These are phyloP conservation scores for Chionis minor DNA, from an alignment of 2,113 vertebrate genomes.

Conservation along the genomic window DNA sequence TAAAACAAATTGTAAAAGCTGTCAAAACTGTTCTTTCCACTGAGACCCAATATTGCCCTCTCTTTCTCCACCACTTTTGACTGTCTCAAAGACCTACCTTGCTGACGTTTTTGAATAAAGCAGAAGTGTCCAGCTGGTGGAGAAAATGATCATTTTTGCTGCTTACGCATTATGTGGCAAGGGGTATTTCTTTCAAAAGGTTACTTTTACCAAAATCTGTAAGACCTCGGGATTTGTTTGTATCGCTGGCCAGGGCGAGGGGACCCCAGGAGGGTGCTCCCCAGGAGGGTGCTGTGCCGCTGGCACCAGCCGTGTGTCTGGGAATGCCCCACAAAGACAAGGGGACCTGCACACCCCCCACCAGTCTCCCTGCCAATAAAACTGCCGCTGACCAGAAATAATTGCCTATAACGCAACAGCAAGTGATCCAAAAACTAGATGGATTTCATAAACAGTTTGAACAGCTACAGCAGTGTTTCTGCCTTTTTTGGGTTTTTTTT, in stretches of 20 bases:
- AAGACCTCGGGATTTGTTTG: background rate
- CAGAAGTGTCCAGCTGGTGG: background rate
- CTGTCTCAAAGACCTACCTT: background rate
- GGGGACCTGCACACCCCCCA: background rate
- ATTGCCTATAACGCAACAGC: background rate
- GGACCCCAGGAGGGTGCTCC: background rate
- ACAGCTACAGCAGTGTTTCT: background rate
- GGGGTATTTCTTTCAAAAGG: background rate
- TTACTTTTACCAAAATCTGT: background rate
- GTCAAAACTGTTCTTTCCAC: background rate
- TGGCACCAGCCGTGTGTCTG: background rate
- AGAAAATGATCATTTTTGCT: background rate
- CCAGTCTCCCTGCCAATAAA: background rate
- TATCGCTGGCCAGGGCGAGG: background rate
- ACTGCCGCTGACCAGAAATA: background rate
- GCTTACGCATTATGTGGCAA: background rate
- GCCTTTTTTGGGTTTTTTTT: background rate
- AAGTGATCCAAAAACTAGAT: background rate
- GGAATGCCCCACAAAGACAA: accelerated
- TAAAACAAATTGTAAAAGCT: background rate
- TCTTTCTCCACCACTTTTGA: background rate
- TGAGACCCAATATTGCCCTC: background rate
- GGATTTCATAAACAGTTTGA: background rate
- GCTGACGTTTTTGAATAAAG: background rate
- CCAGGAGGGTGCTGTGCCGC: background rate